These are phyloP conservation scores for Chromoteleia sp. DNA, from an alignment of 2,888 invertebrate genomes.

Conservation along the genomic window DNA sequence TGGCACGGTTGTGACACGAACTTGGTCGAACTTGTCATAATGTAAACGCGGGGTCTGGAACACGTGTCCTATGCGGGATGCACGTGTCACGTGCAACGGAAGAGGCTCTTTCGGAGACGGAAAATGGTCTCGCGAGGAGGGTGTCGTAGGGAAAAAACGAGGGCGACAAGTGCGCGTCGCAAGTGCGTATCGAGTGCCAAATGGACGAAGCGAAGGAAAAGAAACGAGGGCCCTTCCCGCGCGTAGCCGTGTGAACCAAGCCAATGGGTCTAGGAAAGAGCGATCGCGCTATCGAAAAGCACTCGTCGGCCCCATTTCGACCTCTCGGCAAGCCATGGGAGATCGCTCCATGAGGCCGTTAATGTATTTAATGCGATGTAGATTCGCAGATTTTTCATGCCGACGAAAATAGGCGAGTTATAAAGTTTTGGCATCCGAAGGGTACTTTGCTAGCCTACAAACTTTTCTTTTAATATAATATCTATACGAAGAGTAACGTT, in stretches of 20 bases:
- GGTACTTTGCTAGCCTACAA: not conserved
- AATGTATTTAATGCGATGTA: conserved; percentile 58
- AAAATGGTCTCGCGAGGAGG: conserved; percentile 52
- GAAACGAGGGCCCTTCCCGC: conserved; percentile 50
- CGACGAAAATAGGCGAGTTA: not conserved
- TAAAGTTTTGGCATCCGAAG: conserved; percentile 1
- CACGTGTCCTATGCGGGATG: conserved; percentile 72
- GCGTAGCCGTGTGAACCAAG: conserved; percentile 67
- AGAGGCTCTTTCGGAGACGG: conserved; percentile 61
- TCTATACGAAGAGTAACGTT: too few species aligned
- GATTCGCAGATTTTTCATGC: conserved; percentile 55
- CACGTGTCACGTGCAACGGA: conserved; percentile 70
- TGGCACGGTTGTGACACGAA: conserved; percentile 37
- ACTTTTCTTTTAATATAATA: too few species aligned
- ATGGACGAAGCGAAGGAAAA: conserved; percentile 64
- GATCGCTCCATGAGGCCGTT: conserved; percentile 58
- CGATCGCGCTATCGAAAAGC: conserved; percentile 69
- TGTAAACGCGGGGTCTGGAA: conserved; percentile 58
- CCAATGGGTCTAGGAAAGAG: conserved; percentile 60
- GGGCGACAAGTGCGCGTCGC: conserved; percentile 66
- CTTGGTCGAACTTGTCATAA: conserved; percentile 50
- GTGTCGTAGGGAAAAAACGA: conserved; percentile 26
- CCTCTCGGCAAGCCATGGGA: conserved; percentile 54
- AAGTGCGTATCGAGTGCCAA: conserved; percentile 69
- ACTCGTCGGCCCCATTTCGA: conserved; percentile 66